Base-by-base conservation (phyloP, 2,113 vertebrate species). In the Leiothrix lutea region DNA sequence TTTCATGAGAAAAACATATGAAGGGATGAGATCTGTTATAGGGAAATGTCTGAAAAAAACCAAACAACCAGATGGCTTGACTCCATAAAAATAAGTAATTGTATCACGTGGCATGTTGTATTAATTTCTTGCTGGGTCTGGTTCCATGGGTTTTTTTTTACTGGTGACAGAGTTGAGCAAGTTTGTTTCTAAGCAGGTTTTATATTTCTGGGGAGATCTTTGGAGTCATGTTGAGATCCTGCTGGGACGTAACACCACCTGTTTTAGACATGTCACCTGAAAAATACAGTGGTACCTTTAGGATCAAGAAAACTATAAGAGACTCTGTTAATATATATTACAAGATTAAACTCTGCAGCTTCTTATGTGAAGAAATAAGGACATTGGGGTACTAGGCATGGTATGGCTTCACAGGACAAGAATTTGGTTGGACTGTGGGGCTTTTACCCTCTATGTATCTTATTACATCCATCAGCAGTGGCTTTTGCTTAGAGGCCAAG, bases 61-160 rank as follows among this genome's bases (percentile, higher is more conserved):
- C 26, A 33, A 78, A 61, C 61, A 86, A 78, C 29, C 73, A 92
- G 65, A 85, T 93, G 92, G 44, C 51, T 61, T 67, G 20, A 92
- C 61, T 96, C 77, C 51, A 80, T 86, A 93, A 86, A 96, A 93
- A 91, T 40, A 72, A 40, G 38, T 50, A 38, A 70, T 80, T 81
- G 53, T 83, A 89, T 88, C 61, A 72, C 19, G 21, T 58, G 80
- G 25, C 22, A 38, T 53, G 19, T 36, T 93, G 45, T 47, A 81
- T 67, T 88, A 60, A 61, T 92, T 92, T 78, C 64, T 64, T 50
- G 14, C 47, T 94, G 65, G 42, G 40, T 85, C 58, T 67, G 26
- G 22, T 67, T 94, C 67, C 72, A 26, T 29, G 33, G 31, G 57
- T 71, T 69, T 91, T 92, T 92, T 91, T 73, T 70, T 80, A 67